Evolutionary conservation across 1,140 invertebrate genomes (phyloP), one percentile per base, ranked within the genome.

Genomic region (Archegozetes longisetosus): DNA sequence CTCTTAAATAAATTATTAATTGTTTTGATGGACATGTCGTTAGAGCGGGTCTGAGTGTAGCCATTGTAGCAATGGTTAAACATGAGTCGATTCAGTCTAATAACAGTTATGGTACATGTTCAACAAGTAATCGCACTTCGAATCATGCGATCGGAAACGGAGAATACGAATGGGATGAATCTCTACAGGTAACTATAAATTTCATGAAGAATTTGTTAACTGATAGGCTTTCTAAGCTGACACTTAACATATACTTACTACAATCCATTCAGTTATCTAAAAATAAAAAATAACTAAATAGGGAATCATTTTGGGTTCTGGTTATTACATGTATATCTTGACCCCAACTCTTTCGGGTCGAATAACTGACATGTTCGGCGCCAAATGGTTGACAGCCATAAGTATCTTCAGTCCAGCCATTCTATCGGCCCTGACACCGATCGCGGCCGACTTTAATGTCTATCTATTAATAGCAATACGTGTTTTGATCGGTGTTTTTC

Each of bases 1-100:
- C n/a, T n/a, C n/a, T n/a, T n/a, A n/a, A n/a, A n/a, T n/a, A n/a
- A n/a, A n/a, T n/a, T n/a, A n/a, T n/a, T n/a, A n/a, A n/a, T n/a
- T n/a, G n/a, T n/a, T n/a, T n/a, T n/a, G n/a, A n/a, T n/a, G n/a
- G n/a, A n/a, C n/a, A n/a, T n/a, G n/a, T n/a, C n/a, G n/a, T n/a
- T 84, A 76, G 92, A 55, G 91, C 90, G 17, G 95, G 94, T 70
- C 85, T 97, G 79, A 94, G 89, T 4, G 88, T 96, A 29, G 90
- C 91, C 14, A 92, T 97, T 64, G 90, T 96, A 46, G 89, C 89
- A 13, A 97, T 96, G 92, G 88, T 93, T 66, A 80, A 84, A 77
- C 1, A 14, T 3, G 17, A 40, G 22, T 25, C n/a, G 12, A 24
- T n/a, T 14, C 22, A 25, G 9, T 2, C 23, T 20, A 27, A 13